Conservation (phyloP, 2,797 vertebrate species). For the Rhadinocentrus ornatus region DNA sequence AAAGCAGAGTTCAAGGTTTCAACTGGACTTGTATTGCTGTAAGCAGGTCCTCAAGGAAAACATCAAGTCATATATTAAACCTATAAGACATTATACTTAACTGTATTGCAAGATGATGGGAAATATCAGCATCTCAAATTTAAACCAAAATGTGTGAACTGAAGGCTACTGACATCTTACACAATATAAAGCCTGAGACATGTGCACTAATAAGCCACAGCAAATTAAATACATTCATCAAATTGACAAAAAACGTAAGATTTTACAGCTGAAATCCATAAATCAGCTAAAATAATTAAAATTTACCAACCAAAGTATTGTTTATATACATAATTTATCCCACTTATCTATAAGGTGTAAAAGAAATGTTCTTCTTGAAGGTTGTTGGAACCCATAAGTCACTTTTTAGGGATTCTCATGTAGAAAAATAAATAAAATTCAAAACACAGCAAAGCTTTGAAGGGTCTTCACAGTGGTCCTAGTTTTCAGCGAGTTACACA, state of each 20-base stretch:
- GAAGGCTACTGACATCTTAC: conserved; percentile 41
- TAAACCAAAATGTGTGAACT: conserved; percentile 37
- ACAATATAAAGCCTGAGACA: conserved; percentile 55
- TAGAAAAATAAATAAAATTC: conserved; percentile 72
- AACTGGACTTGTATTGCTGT: conserved; percentile 66
- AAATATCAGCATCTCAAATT: conserved; percentile 25
- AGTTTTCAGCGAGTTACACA: conserved; percentile 59
- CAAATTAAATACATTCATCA: conserved; percentile 34
- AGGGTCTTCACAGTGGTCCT: conserved; percentile 79
- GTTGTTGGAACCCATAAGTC: conserved; percentile 60
- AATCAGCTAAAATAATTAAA: conserved; percentile 54
- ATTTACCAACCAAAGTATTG: conserved; percentile 48
- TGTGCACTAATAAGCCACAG: conserved; percentile 28
- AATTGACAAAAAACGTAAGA: conserved; percentile 21
- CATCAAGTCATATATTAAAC: conserved; percentile 54
- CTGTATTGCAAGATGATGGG: conserved; percentile 57
- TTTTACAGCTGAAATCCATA: conserved; percentile 31
- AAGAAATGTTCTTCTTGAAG: conserved; percentile 40
- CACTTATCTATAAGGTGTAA: conserved; percentile 18
- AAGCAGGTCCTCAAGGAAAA: conserved; percentile 55
- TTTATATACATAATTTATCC: conserved; percentile 43
- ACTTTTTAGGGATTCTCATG: conserved; percentile 46
- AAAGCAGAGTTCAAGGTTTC: conserved; percentile 21
- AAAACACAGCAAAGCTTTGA: conserved; percentile 61
- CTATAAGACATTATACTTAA: conserved; percentile 65